Conservation (phyloP, 2,888 invertebrate genomes). For the Rhopalosiphum nymphaeae region DNA sequence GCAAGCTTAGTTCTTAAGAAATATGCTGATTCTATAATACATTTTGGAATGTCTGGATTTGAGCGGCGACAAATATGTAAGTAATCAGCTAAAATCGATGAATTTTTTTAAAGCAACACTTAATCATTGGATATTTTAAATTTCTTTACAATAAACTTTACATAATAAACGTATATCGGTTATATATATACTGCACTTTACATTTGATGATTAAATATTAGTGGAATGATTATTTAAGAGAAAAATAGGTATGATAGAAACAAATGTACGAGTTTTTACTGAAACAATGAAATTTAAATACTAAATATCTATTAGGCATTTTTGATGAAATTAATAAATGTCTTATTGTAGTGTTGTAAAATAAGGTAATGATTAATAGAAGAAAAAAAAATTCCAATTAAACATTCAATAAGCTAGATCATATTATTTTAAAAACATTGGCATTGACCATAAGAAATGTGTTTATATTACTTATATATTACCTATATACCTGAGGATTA, state of each 20-base stretch:
- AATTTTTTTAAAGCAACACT: not conserved
- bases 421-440: not conserved
- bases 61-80: conserved; percentile 67
- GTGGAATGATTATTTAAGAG: no score
- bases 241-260: not conserved
- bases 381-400: not conserved
- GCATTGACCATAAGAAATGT: not conserved
- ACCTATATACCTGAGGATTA: not conserved
- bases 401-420: not conserved
- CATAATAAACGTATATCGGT: not conserved
- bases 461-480: not conserved
- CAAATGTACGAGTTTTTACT: not conserved
- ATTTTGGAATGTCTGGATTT: conserved; percentile 76
- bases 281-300: not conserved
- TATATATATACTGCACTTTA: not conserved
- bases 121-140: not conserved
- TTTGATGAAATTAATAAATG: not conserved
- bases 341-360: not conserved
- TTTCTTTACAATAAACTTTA: not conserved
- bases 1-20: conserved; percentile 75
- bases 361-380: not conserved
- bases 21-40: conserved; percentile 74
- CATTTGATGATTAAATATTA: not conserved
- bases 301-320: not conserved
- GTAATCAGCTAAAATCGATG: conserved; percentile 68